phyloP scores from a whole-genome alignment of 2,888 invertebrate genomes.

The Carcina quercana region DNA sequence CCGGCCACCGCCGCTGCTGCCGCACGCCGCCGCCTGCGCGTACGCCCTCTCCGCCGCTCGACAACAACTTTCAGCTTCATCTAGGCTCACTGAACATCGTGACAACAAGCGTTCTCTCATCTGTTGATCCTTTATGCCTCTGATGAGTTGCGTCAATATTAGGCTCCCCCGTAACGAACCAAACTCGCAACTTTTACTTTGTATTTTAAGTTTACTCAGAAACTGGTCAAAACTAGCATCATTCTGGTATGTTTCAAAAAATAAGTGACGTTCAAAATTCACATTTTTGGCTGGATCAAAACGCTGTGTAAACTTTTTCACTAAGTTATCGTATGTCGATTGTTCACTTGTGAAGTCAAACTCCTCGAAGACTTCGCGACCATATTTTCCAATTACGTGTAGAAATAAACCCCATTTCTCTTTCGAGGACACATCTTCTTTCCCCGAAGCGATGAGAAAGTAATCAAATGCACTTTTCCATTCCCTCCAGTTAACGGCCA shows the following conservation, averaged over 20 bases:
- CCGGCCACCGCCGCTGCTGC: too few species aligned
- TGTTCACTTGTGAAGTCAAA: conserved; percentile 4
- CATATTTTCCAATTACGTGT: conserved; percentile 16
- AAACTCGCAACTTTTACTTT: conserved; percentile 16
- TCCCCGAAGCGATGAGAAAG: conserved; percentile 11
- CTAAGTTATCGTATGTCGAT: conserved; percentile 3
- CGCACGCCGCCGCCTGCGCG: conserved; percentile 2
- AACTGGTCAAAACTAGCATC: conserved; percentile 12
- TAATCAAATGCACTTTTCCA: conserved; percentile 15
- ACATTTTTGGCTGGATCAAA: conserved; percentile 10
- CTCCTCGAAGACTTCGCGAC: conserved; percentile 13
- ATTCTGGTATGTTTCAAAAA: conserved; percentile 15
- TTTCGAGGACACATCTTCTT: neutral
- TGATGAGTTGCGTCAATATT: conserved; percentile 16
- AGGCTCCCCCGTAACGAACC: conserved; percentile 13
- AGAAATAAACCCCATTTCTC: conserved; percentile 16
- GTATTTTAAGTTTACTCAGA: conserved; percentile 8
- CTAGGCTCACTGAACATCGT: conserved; percentile 1
- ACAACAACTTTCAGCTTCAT: conserved; percentile 9
- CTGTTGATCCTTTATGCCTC: conserved; percentile 15
- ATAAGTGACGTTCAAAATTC: conserved; percentile 13
- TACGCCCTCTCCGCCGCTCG: conserved; percentile 8
- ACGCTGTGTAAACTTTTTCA: conserved; percentile 6
- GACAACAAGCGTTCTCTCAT: conserved; percentile 6
- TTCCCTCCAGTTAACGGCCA: conserved; percentile 10